A percentile compares a stretch with the other conserved stretches of the same genome.
Conservation (phyloP, 2,888 invertebrate genomes). For the Gnatocerus cornutus region DNA sequence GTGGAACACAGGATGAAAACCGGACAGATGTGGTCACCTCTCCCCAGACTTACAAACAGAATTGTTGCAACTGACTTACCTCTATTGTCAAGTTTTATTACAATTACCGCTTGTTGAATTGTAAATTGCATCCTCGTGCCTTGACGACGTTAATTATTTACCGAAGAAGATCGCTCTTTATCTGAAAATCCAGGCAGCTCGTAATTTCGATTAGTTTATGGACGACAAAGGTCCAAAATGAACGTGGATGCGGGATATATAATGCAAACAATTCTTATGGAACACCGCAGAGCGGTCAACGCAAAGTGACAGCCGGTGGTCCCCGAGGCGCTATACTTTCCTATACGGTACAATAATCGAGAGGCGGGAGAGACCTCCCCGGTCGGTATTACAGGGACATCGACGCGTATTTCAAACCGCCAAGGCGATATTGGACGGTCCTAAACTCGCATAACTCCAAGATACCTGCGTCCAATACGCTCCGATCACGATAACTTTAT, state of each 20-base stretch:
- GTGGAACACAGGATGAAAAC: constrained; percentile 64
- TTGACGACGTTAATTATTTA: constrained; percentile 55
- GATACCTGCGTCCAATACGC: constrained; percentile 49
- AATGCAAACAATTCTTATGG: constrained; percentile 61
- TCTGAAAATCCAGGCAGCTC: constrained; percentile 47
- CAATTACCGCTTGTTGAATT: constrained; percentile 54
- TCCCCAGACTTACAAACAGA: constrained; percentile 68
- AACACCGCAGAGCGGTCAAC: constrained; percentile 56
- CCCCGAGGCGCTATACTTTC: constrained; percentile 58
- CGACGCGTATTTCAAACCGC: constrained; percentile 54
- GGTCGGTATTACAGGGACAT: constrained; percentile 55
- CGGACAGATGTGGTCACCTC: constrained; percentile 66
- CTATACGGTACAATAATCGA: constrained; percentile 61
- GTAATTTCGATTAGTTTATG: constrained; percentile 58
- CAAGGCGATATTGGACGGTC: constrained; percentile 51
- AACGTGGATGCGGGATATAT: constrained; percentile 51
- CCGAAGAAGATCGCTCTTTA: constrained; percentile 44
- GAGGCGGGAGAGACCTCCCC: constrained; percentile 55
- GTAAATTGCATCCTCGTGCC: constrained; percentile 50
- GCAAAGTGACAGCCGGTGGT: constrained; percentile 55
- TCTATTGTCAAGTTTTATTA: constrained; percentile 66
- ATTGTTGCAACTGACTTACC: constrained; percentile 69
- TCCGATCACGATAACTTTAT: constrained; percentile 55
- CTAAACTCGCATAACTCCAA: constrained; percentile 50
- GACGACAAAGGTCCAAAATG: constrained; percentile 53